phyloP scores from a whole-genome alignment of 2,888 invertebrate genomes.

The Mycogona germanica region DNA sequence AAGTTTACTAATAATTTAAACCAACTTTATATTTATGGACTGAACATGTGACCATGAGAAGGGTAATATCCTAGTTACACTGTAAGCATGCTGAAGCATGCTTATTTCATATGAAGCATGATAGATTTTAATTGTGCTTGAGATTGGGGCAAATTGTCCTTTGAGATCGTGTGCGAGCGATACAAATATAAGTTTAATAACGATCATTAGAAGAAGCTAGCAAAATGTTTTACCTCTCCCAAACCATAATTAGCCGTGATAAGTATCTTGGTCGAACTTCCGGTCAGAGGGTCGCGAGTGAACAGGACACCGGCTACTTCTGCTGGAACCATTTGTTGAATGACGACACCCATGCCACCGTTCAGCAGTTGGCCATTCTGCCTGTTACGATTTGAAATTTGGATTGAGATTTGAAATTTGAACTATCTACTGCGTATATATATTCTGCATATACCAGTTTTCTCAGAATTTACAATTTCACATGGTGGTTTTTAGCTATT shows the following conservation, averaged over 20 bases:
- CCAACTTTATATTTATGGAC: too few species aligned
- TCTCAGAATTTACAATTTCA: too few species aligned
- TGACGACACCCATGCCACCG: constrained; percentile 61
- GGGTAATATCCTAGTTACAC: too few species aligned
- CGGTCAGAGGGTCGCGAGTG: constrained; percentile 60
- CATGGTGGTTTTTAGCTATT: too few species aligned
- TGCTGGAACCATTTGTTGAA: constrained; percentile 61
- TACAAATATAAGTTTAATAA: too few species aligned
- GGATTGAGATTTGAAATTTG: too few species aligned
- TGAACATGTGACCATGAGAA: neutral
- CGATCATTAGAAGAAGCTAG: too few species aligned
- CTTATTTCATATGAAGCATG: neutral
- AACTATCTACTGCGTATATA: too few species aligned
- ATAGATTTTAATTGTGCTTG: neutral
- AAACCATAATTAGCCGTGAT: constrained; percentile 70
- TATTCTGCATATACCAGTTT: too few species aligned
- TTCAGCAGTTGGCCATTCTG: constrained; percentile 56
- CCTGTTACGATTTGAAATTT: constrained; percentile 35
- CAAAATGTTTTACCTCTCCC: constrained; percentile 57
- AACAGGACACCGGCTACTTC: constrained; percentile 61
- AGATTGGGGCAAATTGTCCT: too few species aligned
- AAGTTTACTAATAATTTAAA: too few species aligned
- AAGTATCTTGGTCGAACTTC: constrained; percentile 51
- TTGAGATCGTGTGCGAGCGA: too few species aligned
- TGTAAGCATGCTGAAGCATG: neutral